phyloP scores from a whole-genome alignment of 2,797 vertebrate species.

The Anisognathus igniventris region DNA sequence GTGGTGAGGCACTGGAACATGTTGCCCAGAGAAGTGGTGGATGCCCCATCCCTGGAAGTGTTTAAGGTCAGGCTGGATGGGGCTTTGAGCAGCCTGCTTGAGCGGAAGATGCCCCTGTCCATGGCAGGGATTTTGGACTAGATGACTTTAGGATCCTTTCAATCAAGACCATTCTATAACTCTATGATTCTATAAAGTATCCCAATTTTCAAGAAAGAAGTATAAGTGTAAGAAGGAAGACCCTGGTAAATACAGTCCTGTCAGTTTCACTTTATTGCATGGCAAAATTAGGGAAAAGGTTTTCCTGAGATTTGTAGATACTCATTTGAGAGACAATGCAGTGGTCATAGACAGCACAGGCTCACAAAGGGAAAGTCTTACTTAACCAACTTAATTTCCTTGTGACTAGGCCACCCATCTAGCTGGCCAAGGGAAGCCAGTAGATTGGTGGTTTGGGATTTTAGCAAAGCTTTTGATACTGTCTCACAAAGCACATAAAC shows the following conservation, averaged over 20 bases:
- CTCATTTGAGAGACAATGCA: not conserved
- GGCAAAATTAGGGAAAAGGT: not conserved
- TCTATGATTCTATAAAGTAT: not conserved
- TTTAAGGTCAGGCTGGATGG: not conserved
- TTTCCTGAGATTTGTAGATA: not conserved
- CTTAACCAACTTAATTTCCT: not conserved
- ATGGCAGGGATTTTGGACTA: not conserved
- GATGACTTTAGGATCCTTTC: not conserved
- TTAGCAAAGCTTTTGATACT: not conserved
- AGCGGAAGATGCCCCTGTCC: not conserved
- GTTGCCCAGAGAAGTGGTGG: not conserved
- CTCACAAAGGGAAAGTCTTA: not conserved
- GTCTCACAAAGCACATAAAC: not conserved
- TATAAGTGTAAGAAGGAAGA: not conserved
- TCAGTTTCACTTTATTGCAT: not conserved
- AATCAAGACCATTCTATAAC: not conserved
- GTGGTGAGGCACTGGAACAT: not conserved
- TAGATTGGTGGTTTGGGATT: not conserved
- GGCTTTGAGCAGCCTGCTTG: not conserved
- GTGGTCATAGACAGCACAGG: not conserved
- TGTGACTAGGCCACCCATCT: not conserved
- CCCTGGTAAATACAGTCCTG: not conserved
- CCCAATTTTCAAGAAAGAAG: not conserved
- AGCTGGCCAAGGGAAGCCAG: not conserved
- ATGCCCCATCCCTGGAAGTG: not conserved